Percentiles rank a stretch among this genome's conserved stretches.
Conservation (phyloP, 2,113 vertebrate species). For the Mandrillus leucophaeus region DNA sequence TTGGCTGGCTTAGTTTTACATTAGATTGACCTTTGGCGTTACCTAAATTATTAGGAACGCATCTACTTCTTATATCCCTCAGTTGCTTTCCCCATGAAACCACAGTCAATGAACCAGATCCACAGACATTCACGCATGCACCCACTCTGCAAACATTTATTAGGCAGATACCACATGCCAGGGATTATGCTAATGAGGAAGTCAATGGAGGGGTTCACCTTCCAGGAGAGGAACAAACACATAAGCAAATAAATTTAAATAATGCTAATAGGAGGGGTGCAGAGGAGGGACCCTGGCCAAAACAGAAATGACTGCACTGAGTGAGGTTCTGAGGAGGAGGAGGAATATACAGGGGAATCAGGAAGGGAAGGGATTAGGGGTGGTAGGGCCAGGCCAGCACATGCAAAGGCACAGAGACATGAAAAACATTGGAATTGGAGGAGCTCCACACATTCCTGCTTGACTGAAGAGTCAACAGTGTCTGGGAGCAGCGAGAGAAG, state of each 20-base stretch:
- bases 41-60: neutral
- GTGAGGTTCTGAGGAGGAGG: too few species aligned
- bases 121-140: rapidly evolving
- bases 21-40: neutral
- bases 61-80: neutral
- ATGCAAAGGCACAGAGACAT: neutral
- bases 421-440: neutral
- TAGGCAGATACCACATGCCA: too few species aligned
- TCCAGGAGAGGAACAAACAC: neutral
- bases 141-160: neutral
- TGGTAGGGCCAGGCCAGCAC: neutral
- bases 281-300: neutral
- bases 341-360: too few species aligned
- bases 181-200: neutral
- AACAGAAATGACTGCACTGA: neutral
- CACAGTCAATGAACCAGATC: neutral
- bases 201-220: neutral
- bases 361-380: neutral
- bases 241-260: too few species aligned
- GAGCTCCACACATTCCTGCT: neutral
- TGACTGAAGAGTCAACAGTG: neutral
- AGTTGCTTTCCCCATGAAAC: neutral
- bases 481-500: neutral
- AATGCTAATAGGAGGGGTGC: neutral
- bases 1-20: neutral